These are phyloP conservation scores for Chelidonichthys spinosus DNA, from an alignment of 2,797 vertebrate genomes.

Conservation along the genomic window DNA sequence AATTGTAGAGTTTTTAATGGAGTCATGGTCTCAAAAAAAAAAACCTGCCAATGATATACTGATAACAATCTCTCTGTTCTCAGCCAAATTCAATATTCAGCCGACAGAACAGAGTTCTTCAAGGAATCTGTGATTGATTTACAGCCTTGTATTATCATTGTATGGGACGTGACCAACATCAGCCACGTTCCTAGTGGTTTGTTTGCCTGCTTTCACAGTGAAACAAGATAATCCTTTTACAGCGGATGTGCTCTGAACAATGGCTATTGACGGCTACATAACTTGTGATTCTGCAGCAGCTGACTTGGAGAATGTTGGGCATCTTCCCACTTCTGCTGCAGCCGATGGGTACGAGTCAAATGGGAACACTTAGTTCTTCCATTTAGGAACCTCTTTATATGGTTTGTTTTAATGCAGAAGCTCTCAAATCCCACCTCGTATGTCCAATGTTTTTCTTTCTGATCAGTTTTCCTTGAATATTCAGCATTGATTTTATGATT, in stretches of 20 bases:
- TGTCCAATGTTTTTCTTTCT: background rate
- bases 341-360: background rate
- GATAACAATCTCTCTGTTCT: background rate
- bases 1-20: background rate
- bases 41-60: background rate
- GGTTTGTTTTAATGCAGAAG: background rate
- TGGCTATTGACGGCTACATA: conserved; percentile 22
- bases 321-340: conserved; percentile 3
- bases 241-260: conserved; percentile 36
- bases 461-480: background rate
- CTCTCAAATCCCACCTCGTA: background rate
- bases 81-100: background rate
- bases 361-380: background rate
- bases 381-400: background rate
- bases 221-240: conserved; percentile 11
- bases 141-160: background rate
- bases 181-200: background rate
- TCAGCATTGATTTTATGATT: background rate
- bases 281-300: conserved; percentile 64
- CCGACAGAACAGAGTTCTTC: background rate
- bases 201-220: background rate
- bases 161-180: background rate
- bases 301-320: conserved; percentile 58
- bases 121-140: background rate
- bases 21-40: background rate